Evolutionary conservation across 1,140 invertebrate species (phyloP).

Genomic region (Sipha flava): DNA sequence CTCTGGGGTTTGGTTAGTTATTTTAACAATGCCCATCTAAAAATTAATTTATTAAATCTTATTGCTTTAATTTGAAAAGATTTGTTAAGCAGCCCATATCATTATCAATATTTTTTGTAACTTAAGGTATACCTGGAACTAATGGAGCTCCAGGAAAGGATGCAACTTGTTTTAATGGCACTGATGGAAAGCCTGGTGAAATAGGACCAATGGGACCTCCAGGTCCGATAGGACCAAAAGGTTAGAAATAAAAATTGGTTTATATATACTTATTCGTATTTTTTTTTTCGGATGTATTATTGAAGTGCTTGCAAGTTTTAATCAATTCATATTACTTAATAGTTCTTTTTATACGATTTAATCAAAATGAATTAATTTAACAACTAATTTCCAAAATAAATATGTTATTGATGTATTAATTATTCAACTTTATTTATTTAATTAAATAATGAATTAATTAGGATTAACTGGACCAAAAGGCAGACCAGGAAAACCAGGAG

Average conservation of each 20-base stretch:
- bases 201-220: constrained; percentile 38
- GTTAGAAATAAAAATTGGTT: constrained; percentile 43
- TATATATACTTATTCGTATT: too few species aligned
- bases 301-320: too few species aligned
- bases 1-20: too few species aligned
- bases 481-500: constrained; percentile 56
- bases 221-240: constrained; percentile 42
- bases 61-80: too few species aligned
- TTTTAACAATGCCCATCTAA: too few species aligned
- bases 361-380: too few species aligned
- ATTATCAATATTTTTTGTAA: neutral
- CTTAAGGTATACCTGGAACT: constrained; percentile 55
- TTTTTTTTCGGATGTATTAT: too few species aligned
- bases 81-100: too few species aligned
- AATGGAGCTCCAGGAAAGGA: constrained; percentile 59
- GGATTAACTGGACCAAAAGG: constrained; percentile 62
- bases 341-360: too few species aligned
- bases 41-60: too few species aligned
- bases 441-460: constrained; percentile 36
- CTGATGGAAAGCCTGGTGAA: constrained; percentile 34
- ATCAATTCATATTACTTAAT: too few species aligned
- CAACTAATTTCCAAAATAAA: too few species aligned
- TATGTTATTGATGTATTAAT: neutral
- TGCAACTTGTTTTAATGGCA: constrained; percentile 48
- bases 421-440: neutral